Conservation (phyloP, 1,140 invertebrate genomes). For the Drosophila biarmipes region DNA sequence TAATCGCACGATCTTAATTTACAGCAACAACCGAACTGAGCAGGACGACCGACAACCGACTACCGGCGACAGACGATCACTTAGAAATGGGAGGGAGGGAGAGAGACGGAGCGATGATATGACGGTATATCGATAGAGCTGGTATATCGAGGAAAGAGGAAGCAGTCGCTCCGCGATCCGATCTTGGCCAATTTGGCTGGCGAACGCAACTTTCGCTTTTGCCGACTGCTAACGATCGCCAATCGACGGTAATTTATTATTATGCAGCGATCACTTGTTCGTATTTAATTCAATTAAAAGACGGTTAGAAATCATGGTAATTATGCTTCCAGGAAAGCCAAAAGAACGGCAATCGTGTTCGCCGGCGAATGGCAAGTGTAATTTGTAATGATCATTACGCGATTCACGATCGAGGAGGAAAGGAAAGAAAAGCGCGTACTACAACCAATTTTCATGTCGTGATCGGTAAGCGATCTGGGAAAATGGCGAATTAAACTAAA, state of each 20-base stretch:
- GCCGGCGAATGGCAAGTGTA: constrained; percentile 31
- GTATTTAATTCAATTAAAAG: constrained; percentile 81
- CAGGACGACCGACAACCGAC: constrained; percentile 53
- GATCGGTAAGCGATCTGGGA: constrained; percentile 11
- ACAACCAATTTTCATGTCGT: constrained; percentile 33
- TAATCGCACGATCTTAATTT: constrained; percentile 83
- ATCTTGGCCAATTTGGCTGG: constrained; percentile 73
- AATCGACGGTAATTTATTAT: constrained; percentile 82
- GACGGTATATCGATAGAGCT: constrained; percentile 13
- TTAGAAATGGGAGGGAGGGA: not conserved
- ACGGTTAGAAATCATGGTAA: constrained; percentile 79
- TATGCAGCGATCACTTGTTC: constrained; percentile 68
- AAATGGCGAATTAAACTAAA: constrained; percentile 7
- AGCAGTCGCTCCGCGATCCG: constrained; percentile 21
- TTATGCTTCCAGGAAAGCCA: constrained; percentile 52
- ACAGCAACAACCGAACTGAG: constrained; percentile 60
- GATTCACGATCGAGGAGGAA: not conserved
- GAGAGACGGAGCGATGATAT: not conserved
- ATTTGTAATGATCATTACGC: constrained; percentile 47
- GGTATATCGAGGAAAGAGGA: not conserved
- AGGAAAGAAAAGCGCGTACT: not conserved
- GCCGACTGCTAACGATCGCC: constrained; percentile 72
- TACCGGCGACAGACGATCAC: constrained; percentile 49
- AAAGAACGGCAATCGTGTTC: constrained; percentile 7
- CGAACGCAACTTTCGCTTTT: constrained; percentile 76